Conservation (phyloP, 2,888 invertebrate species). For the Heliconius erato region DNA sequence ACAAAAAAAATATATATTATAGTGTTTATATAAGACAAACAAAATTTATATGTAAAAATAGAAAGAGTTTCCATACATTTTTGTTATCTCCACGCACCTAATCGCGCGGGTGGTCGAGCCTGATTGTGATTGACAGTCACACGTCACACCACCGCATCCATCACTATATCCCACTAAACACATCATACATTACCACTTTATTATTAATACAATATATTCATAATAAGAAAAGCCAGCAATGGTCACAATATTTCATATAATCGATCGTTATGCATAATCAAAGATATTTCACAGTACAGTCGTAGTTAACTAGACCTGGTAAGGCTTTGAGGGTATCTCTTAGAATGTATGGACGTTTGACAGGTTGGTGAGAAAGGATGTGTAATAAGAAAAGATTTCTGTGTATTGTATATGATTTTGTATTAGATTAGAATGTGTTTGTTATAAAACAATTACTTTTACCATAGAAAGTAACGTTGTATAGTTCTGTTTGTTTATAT, state of each 20-base stretch:
- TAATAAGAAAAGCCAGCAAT: conserved; percentile 53
- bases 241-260: conserved; percentile 42
- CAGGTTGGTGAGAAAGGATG: conserved; percentile 55
- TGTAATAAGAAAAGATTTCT: conserved; percentile 55
- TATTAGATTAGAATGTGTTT: conserved; percentile 38
- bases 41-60: conserved; percentile 9
- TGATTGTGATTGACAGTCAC: conserved; percentile 84
- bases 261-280: not conserved
- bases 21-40: not conserved
- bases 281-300: conserved; percentile 36
- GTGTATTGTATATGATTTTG: conserved; percentile 50
- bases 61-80: conserved; percentile 59
- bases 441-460: conserved; percentile 35
- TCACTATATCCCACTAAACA: conserved; percentile 50
- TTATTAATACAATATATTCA: not conserved
- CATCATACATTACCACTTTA: conserved; percentile 55
- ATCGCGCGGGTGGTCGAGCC: conserved; percentile 83
- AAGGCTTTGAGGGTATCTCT: conserved; percentile 65
- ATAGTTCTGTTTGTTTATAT: no score
- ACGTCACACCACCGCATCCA: conserved; percentile 69
- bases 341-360: conserved; percentile 59
- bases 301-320: conserved; percentile 59
- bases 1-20: not conserved
- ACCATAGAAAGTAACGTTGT: not conserved
- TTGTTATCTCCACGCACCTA: conserved; percentile 65